Evolutionary conservation across 92 coral and sea anemone species (phyloP).

Genomic region (Epizoanthus ramosus): DNA sequence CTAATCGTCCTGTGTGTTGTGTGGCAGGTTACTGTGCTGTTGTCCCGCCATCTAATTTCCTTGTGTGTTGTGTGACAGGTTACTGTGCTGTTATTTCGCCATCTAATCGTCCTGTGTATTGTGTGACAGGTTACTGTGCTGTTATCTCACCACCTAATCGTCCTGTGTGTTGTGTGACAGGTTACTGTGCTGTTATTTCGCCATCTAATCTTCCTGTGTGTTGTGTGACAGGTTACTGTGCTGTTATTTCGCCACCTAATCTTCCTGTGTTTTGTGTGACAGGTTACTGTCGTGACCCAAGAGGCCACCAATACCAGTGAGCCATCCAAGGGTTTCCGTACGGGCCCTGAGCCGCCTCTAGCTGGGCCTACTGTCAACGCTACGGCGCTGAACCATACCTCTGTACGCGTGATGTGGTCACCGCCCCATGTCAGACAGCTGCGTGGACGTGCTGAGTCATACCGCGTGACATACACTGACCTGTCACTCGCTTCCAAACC

Average conservation of each 20-base stretch:
- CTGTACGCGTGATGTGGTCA: slow-evolving; percentile 78
- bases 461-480: slow-evolving; percentile 64
- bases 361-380: slow-evolving; percentile 85
- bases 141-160: no score
- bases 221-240: no score
- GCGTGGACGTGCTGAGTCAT: slow-evolving; percentile 73
- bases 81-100: no score
- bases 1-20: background rate
- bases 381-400: slow-evolving; percentile 88
- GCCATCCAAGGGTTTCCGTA: slow-evolving; percentile 78
- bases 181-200: no score
- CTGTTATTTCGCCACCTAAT: background rate
- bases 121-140: no score
- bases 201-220: no score
- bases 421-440: slow-evolving; percentile 73
- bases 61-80: no score
- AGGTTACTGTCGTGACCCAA: slow-evolving; percentile 80
- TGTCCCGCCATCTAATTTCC: no score
- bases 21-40: slow-evolving; percentile 73
- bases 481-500: slow-evolving; percentile 49
- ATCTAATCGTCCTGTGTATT: no score
- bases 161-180: no score
- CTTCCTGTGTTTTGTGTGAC: background rate
- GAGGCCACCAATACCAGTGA: slow-evolving; percentile 87
- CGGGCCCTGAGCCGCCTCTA: slow-evolving; percentile 86